Conservation (phyloP, 2,888 invertebrate genomes). For the Hyppa rectilinea region DNA sequence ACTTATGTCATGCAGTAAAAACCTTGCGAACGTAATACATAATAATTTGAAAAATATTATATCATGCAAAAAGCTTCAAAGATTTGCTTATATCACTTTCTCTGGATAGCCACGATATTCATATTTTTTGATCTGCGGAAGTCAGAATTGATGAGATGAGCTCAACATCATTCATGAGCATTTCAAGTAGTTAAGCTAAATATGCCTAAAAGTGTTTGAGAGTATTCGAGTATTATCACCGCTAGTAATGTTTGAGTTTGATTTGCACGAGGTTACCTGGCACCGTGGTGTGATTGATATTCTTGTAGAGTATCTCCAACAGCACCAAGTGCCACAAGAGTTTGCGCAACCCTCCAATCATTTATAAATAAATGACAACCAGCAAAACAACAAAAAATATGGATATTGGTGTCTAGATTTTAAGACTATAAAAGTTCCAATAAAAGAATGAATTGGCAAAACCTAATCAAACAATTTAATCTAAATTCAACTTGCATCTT, state of each 20-base stretch:
- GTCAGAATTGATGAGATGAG: slow-evolving; percentile 47
- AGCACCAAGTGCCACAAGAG: slow-evolving; percentile 72
- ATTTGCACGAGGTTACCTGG: slow-evolving; percentile 77
- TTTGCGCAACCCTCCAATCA: slow-evolving; percentile 70
- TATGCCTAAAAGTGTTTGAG: slow-evolving; percentile 67
- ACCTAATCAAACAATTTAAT: slow-evolving; percentile 16
- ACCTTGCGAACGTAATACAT: slow-evolving; percentile 18
- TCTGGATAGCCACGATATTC: slow-evolving; percentile 82
- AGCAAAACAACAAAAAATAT: slow-evolving; percentile 87
- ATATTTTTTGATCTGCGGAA: slow-evolving; percentile 84
- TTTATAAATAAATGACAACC: slow-evolving; percentile 87
- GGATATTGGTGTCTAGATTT: slow-evolving; percentile 84
- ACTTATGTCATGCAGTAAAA: slow-evolving; percentile 32
- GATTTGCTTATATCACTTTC: slow-evolving; percentile 63
- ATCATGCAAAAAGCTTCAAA: slow-evolving; percentile 49
- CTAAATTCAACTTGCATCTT: slow-evolving; percentile 61
- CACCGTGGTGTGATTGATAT: slow-evolving; percentile 66
- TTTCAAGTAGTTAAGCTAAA: slow-evolving; percentile 73
- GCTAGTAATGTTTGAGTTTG: slow-evolving; percentile 78
- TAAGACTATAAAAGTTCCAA: slow-evolving; percentile 69
- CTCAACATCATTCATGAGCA: slow-evolving; percentile 68
- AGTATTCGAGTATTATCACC: slow-evolving; percentile 68
- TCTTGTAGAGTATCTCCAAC: slow-evolving; percentile 66
- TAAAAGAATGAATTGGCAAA: slow-evolving; percentile 66
- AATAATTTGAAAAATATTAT: slow-evolving; percentile 22